Conservation (phyloP, 2,888 invertebrate species). For the Agonopterix subpropinquella region DNA sequence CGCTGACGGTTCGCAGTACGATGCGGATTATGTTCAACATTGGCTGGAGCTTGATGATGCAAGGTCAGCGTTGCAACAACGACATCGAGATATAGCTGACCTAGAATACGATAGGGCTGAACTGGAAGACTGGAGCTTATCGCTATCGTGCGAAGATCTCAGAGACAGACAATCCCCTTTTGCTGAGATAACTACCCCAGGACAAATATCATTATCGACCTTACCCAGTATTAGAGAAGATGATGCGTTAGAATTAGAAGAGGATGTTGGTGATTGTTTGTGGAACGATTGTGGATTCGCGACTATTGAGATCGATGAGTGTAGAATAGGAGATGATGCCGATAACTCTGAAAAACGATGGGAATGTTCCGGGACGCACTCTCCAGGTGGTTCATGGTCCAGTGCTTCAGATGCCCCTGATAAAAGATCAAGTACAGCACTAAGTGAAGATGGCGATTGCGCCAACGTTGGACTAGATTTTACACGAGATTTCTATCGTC, state of each 20-base stretch:
- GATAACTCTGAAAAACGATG: slow-evolving; percentile 76
- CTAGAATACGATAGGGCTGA: slow-evolving; percentile 85
- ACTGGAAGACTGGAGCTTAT: slow-evolving; percentile 87
- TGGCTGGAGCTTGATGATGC: slow-evolving; percentile 85
- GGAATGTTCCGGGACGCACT: slow-evolving; percentile 77
- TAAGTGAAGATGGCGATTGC: slow-evolving; percentile 82
- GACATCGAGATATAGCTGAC: slow-evolving; percentile 81
- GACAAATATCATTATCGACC: slow-evolving; percentile 78
- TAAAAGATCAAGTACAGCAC: slow-evolving; percentile 81
- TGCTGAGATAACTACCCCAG: slow-evolving; percentile 75
- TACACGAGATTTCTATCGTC: slow-evolving; percentile 86
- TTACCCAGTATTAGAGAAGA: slow-evolving; percentile 85
- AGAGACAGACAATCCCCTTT: slow-evolving; percentile 71
- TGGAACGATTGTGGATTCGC: slow-evolving; percentile 86
- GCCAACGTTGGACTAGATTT: slow-evolving; percentile 83
- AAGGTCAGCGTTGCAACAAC: slow-evolving; percentile 79
- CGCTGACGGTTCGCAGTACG: slow-evolving; percentile 77
- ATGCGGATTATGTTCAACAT: slow-evolving; percentile 84
- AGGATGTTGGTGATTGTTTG: slow-evolving; percentile 83
- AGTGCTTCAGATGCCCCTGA: slow-evolving; percentile 77
- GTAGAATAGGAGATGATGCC: slow-evolving; percentile 69
- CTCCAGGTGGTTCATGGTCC: slow-evolving; percentile 79
- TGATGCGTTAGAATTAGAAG: slow-evolving; percentile 82
- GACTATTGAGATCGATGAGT: slow-evolving; percentile 80
- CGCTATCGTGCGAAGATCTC: slow-evolving; percentile 82